Evolutionary conservation across 2,113 vertebrate genomes (phyloP).

Genomic region (Brachyhypopomus occidentalis): DNA sequence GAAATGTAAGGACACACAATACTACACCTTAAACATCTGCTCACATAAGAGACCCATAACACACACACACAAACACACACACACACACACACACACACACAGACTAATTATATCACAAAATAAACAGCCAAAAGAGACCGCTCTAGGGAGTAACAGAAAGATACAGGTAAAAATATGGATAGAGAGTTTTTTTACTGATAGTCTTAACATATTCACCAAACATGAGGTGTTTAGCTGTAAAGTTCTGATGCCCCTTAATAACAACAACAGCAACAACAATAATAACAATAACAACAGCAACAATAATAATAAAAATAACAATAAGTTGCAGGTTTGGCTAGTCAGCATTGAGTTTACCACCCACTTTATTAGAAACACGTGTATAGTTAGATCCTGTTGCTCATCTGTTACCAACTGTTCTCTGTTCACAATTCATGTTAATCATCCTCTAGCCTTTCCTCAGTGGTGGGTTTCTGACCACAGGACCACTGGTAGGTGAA

Average conservation of each 20-base stretch:
- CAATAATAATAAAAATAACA: too few relatives aligned
- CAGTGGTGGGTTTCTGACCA: too few relatives aligned
- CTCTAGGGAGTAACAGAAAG: not conserved
- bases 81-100: constrained; percentile 17
- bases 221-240: not conserved
- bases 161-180: too few relatives aligned
- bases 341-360: too few relatives aligned
- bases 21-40: constrained; percentile 62
- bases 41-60: constrained; percentile 54
- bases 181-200: not conserved
- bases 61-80: constrained; percentile 39
- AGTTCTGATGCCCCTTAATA: not conserved
- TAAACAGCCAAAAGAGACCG: not conserved
- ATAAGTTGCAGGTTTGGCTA: too few relatives aligned
- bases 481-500: too few relatives aligned
- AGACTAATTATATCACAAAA: not conserved
- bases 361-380: too few relatives aligned
- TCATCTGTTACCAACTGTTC: too few relatives aligned
- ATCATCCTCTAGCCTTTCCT: too few relatives aligned
- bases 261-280: not conserved
- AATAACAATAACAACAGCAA: too few relatives aligned
- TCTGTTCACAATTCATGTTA: too few relatives aligned
- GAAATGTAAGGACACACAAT: constrained; percentile 62
- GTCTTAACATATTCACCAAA: not conserved
- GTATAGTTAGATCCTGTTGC: too few relatives aligned